Conservation (phyloP, 2,797 vertebrate species). For the Ara ararauna region DNA sequence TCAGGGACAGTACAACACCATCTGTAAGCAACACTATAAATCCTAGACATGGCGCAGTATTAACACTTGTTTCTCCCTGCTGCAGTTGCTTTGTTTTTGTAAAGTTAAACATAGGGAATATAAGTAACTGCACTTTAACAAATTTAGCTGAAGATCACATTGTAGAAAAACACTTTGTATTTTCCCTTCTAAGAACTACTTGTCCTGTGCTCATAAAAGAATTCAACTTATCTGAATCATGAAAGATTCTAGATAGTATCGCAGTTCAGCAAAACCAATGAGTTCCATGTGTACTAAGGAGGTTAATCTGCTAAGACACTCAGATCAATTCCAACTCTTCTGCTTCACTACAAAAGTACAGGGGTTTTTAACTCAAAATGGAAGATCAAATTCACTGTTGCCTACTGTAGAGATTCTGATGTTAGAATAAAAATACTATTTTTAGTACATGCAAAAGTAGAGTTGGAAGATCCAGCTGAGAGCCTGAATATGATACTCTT, state of each 20-base stretch:
- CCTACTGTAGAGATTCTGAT: not conserved
- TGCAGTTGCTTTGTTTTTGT: not conserved
- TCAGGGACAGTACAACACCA: not conserved
- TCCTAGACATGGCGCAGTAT: not conserved
- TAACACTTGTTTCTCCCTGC: not conserved
- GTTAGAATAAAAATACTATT: not conserved
- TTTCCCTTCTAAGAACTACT: not conserved
- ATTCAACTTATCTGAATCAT: not conserved
- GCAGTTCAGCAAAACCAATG: not conserved
- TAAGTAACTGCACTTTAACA: not conserved
- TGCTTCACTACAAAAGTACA: not conserved
- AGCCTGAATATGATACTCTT: not conserved
- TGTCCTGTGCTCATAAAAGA: not conserved
- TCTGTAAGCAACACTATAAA: not conserved
- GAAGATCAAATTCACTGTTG: not conserved
- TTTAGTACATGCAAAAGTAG: not conserved
- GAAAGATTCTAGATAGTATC: not conserved
- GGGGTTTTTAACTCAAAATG: not conserved
- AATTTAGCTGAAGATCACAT: not conserved
- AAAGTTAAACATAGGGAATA: not conserved
- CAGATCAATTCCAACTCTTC: not conserved
- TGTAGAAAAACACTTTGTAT: not conserved
- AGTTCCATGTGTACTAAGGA: not conserved
- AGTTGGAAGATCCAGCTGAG: not conserved
- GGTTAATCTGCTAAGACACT: not conserved